Evolutionary conservation across 2,797 vertebrate genomes (phyloP), one percentile per base, ranked within the genome.

Genomic region (Coregonus ussuriensis): DNA sequence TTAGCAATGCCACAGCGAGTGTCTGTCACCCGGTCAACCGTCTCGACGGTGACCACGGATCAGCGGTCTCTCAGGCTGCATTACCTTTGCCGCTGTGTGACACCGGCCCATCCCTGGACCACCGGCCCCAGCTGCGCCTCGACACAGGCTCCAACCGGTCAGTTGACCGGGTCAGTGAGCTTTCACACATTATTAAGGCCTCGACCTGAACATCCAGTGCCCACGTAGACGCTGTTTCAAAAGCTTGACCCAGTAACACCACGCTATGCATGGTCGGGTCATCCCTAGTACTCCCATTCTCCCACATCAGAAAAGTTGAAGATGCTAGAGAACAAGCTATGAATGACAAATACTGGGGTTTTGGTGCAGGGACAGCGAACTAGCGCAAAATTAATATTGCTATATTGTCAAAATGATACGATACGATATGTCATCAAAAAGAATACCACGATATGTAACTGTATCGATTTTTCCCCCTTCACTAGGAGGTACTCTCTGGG

Each of bases 131-230:
- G 65, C 29, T 31, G 2, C 56, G 3, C 7, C n/a, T 7, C 1
- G 1, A 25, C 65, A 15, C 65, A 67, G 47, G 1, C 47, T 4
- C 9, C 1, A 11, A 25, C 11, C 70, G 5, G 21, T 11, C 21
- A 13, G 52, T n/a, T 51, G 41, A 53, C 41, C 15, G 47, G 70
- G 70, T 71, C 70, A 53, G 47, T 14, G 7, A 29, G 70, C 21
- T 71, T 71, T 71, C 69, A 14, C 70, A 71, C 51, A 53, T 71
- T 52, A 29, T 4, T 21, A 25, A 7, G 35, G 68, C 35, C 68
- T 11, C 33, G n/a, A 3, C 9, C 35, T 4, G 18, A 70, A 18
- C 18, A 4, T 11, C 6, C 70, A 53, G 11, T 15, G 47, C n/a
- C 70, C 11, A 15, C 1, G 13, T 41, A 41, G 18, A 69, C 67